These are phyloP conservation scores for Egretta garzetta DNA, from an alignment of 2,113 vertebrate genomes.

Conservation along the genomic window DNA sequence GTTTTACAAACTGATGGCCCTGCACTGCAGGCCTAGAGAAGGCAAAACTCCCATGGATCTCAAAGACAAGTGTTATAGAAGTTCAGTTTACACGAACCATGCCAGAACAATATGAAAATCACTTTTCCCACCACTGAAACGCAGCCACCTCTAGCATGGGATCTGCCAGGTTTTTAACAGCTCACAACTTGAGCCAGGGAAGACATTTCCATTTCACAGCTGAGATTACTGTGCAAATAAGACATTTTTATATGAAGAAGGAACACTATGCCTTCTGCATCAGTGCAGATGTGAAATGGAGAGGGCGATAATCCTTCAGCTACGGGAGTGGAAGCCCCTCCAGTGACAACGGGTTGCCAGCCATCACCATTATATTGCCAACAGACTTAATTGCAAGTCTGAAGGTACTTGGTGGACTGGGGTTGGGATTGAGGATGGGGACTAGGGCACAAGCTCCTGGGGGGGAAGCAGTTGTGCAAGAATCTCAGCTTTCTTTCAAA, in stretches of 20 bases:
- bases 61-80: not conserved
- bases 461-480: not conserved
- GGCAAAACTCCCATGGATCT: conserved; percentile 7
- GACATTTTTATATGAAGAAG: not conserved
- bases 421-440: not conserved
- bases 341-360: not conserved
- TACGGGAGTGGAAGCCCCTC: not conserved
- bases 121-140: conserved; percentile 45
- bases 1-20: conserved; percentile 1
- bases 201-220: conserved; percentile 1
- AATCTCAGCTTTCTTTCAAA: not conserved
- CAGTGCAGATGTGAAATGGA: not conserved
- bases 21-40: not conserved
- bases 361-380: not conserved
- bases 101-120: conserved; percentile 33
- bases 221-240: conserved; percentile 30
- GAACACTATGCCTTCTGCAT: not conserved
- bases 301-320: not conserved
- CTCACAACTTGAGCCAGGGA: not conserved
- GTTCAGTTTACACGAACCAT: conserved; percentile 19
- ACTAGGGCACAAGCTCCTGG: not conserved
- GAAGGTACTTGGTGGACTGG: not conserved
- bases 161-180: conserved; percentile 16
- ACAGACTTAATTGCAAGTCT: not conserved
- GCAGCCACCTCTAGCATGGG: not conserved